phyloP scores from a whole-genome alignment of 2,113 vertebrate genomes.

The Fulmarus glacialis region DNA sequence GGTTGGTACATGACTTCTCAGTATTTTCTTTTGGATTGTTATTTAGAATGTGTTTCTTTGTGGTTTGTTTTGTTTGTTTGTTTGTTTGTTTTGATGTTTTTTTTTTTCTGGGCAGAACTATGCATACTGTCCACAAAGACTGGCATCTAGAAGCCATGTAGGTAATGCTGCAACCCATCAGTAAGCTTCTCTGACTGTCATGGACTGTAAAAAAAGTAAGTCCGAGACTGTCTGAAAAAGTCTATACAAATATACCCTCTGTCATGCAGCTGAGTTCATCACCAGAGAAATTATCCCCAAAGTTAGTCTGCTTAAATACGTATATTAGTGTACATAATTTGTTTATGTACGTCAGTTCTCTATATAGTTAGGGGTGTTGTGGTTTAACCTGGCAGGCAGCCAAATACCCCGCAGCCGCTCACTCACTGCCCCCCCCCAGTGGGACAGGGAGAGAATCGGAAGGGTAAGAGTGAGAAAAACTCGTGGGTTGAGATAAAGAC shows the following conservation, averaged over 20 bases:
- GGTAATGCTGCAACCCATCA: background rate
- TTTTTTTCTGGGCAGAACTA: background rate
- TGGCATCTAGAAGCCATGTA: background rate
- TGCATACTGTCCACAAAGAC: background rate
- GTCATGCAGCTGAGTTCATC: background rate
- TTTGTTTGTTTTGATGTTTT: background rate
- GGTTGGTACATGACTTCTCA: background rate
- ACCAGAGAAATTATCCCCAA: background rate
- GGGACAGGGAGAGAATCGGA: too few relatives aligned
- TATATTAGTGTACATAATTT: background rate
- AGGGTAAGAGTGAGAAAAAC: too few relatives aligned
- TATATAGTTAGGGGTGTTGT: background rate
- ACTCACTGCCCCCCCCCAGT: too few relatives aligned
- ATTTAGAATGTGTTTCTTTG: background rate
- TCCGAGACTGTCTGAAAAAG: background rate
- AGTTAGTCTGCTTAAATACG: background rate
- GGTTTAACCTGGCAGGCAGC: too few relatives aligned
- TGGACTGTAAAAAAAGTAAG: background rate
- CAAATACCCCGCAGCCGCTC: too few relatives aligned
- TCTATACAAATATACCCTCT: background rate
- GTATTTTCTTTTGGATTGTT: background rate
- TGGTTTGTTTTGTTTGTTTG: background rate
- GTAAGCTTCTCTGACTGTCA: background rate
- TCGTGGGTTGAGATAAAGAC: too few relatives aligned
- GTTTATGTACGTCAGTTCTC: background rate